phyloP scores from a whole-genome alignment of 2,797 vertebrate genomes.

The Falco novaeseelandiae region DNA sequence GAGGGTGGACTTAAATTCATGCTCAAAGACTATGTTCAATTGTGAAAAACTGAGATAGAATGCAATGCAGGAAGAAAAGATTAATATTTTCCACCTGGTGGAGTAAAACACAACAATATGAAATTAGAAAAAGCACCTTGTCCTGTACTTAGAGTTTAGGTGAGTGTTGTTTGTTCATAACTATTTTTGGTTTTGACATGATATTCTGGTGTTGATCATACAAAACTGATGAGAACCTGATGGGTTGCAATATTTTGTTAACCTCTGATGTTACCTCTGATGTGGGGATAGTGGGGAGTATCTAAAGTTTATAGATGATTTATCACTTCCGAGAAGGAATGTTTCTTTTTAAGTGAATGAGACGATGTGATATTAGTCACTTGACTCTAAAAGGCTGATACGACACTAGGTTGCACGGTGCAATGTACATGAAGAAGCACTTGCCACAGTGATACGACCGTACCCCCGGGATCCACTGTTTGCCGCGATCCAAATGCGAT shows the following conservation, averaged over 20 bases:
- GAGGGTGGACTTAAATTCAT: constrained; percentile 35
- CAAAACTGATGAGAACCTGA: constrained; percentile 1
- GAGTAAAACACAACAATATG: constrained; percentile 52
- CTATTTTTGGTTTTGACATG: constrained; percentile 27
- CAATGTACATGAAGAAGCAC: constrained; percentile 36
- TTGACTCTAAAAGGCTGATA: constrained; percentile 47
- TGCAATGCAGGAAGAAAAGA: not conserved
- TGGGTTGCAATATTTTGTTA: constrained; percentile 28
- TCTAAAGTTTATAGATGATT: constrained; percentile 30
- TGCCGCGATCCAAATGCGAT: not conserved
- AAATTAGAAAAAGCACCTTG: constrained; percentile 62
- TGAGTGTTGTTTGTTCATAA: constrained; percentile 50
- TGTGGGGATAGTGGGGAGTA: not conserved
- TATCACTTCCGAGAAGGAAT: constrained; percentile 63
- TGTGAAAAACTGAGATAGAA: constrained; percentile 1
- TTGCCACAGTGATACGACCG: constrained; percentile 43
- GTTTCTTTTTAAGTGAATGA: constrained; percentile 14
- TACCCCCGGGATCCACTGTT: constrained; percentile 38
- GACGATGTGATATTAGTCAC: constrained; percentile 54
- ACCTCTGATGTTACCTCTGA: constrained; percentile 34
- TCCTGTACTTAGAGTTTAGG: constrained; percentile 67
- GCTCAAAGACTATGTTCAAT: constrained; percentile 33
- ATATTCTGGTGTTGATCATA: constrained; percentile 17
- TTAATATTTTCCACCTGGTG: not conserved
- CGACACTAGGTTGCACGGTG: constrained; percentile 51